These are phyloP conservation scores for Engystomops pustulosus DNA, from an alignment of 2,113 vertebrate species.

Conservation along the genomic window DNA sequence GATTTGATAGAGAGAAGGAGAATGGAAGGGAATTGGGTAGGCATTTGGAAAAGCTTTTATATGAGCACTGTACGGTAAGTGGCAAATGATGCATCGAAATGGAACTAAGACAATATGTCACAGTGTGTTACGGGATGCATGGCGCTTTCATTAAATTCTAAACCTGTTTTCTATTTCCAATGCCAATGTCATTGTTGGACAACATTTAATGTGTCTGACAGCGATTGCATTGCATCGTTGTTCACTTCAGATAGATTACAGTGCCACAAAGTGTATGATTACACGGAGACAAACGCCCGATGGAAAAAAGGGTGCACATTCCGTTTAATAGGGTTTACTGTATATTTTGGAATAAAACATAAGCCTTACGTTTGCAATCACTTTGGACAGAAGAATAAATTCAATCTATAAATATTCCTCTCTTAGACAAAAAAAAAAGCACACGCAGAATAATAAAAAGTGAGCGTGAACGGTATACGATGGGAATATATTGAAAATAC, in stretches of 20 bases:
- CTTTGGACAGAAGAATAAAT: background rate
- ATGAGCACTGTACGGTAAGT: conserved; percentile 52
- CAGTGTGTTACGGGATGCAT: conserved; percentile 42
- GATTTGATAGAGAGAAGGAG: conserved; percentile 45
- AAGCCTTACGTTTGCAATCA: background rate
- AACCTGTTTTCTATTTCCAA: conserved; percentile 50
- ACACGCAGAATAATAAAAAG: background rate
- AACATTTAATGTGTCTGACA: conserved; percentile 48
- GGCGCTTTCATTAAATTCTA: conserved; percentile 54
- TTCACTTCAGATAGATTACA: conserved; percentile 36
- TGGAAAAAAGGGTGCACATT: background rate
- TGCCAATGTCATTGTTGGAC: conserved; percentile 47
- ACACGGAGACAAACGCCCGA: conserved; percentile 7
- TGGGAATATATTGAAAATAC: background rate
- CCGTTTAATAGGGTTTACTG: background rate
- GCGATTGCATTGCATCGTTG: conserved; percentile 11
- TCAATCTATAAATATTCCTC: background rate
- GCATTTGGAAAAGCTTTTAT: conserved; percentile 56
- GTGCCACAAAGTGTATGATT: conserved; percentile 12
- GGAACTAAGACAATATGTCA: conserved; percentile 59
- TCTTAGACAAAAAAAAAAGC: background rate
- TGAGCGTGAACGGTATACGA: background rate
- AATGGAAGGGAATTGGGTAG: conserved; percentile 51
- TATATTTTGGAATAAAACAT: background rate
- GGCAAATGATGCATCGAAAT: conserved; percentile 55